A percentile compares a stretch with the other conserved stretches of the same genome.
Conservation (phyloP, 2,888 invertebrate genomes). For the Calameuta idolon region DNA sequence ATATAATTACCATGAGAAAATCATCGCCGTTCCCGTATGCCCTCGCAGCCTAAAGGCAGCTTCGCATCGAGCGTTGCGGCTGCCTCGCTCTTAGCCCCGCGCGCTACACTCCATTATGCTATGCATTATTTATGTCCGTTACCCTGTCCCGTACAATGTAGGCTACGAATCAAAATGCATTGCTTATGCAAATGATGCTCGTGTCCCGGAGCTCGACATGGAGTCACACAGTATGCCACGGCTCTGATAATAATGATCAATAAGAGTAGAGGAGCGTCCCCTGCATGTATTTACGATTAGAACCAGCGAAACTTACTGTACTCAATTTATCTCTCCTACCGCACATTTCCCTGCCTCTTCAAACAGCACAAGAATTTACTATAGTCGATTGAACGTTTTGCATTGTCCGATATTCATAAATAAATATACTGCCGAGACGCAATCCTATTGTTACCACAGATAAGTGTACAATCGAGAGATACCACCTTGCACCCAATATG, state of each 20-base stretch:
- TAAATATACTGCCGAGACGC: not conserved
- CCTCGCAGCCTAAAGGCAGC: not conserved
- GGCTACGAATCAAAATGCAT: constrained; percentile 65
- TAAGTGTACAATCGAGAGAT: not conserved
- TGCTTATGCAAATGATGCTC: constrained; percentile 64
- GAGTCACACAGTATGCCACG: constrained; percentile 46
- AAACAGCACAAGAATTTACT: not conserved
- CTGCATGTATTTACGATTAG: not conserved
- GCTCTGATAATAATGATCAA: constrained; percentile 58
- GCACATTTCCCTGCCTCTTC: not conserved
- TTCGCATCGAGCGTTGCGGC: not conserved
- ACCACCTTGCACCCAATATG: not conserved
- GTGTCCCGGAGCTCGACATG: constrained; percentile 45
- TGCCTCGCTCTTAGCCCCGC: not conserved
- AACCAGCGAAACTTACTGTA: not conserved
- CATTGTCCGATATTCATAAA: not conserved
- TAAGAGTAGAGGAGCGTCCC: constrained; percentile 43
- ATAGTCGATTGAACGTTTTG: not conserved
- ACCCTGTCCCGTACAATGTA: constrained; percentile 42
- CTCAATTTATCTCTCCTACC: not conserved
- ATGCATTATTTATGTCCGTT: constrained; percentile 63
- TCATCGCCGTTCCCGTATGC: not conserved
- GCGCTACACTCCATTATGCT: constrained; percentile 46
- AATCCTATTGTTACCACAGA: too few species aligned
- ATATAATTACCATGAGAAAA: not conserved